Conservation (phyloP, 2,113 vertebrate genomes). For the Chroicocephalus ridibundus region DNA sequence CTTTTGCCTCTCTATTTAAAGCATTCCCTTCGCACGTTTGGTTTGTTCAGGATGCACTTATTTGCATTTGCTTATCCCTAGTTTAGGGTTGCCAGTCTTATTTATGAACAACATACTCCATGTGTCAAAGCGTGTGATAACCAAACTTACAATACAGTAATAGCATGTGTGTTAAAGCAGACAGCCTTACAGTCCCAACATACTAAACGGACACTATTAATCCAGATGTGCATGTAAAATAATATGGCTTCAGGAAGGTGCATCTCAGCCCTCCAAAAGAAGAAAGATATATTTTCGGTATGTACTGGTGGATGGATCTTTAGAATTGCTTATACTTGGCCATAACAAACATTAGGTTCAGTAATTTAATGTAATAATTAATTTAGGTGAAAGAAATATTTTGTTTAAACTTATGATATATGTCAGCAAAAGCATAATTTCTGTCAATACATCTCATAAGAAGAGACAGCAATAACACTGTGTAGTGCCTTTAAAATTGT, state of each 20-base stretch:
- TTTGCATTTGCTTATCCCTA: not conserved
- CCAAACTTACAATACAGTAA: not conserved
- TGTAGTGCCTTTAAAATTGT: not conserved
- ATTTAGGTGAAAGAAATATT: not conserved
- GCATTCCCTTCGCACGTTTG: not conserved
- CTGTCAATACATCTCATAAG: not conserved
- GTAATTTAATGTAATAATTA: not conserved
- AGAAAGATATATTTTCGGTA: not conserved
- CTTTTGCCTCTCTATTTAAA: not conserved
- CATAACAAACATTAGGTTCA: not conserved
- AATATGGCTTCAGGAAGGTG: not conserved
- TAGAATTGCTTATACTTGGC: not conserved
- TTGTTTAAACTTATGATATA: not conserved
- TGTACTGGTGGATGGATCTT: not conserved
- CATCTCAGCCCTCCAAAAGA: not conserved
- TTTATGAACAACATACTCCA: not conserved
- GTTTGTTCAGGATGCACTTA: not conserved
- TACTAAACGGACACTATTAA: not conserved
- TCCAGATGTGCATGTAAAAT: not conserved
- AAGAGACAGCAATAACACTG: not conserved
- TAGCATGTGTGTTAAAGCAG: not conserved
- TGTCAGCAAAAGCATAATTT: not conserved
- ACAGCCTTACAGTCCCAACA: not conserved
- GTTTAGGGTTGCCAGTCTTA: not conserved
- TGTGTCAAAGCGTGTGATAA: not conserved